Conservation (phyloP, 92 coral and sea anemone genomes). For the Zoanthus sansibaricus region DNA sequence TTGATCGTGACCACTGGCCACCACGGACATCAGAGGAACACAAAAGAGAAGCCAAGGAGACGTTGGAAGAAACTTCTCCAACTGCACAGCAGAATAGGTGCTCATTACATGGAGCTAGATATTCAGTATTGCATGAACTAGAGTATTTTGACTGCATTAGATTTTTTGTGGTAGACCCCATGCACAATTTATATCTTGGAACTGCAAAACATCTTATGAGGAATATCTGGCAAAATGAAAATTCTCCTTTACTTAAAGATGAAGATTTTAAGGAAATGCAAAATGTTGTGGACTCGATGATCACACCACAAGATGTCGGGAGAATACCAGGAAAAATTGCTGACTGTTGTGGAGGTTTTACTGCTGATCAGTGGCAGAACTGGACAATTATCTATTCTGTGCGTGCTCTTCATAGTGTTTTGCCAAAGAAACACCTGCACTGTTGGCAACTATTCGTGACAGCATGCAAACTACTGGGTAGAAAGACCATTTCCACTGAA, state of each 20-base stretch:
- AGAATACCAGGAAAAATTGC: constrained; percentile 73
- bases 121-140: constrained; percentile 67
- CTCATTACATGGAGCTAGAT: constrained; percentile 68
- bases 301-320: constrained; percentile 72
- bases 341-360: constrained; percentile 60
- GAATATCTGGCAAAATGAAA: constrained; percentile 62
- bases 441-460: constrained; percentile 67
- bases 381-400: constrained; percentile 67
- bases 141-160: constrained; percentile 72
- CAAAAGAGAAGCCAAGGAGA: constrained; percentile 47
- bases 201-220: constrained; percentile 71
- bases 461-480: constrained; percentile 64
- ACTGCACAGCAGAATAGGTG: constrained; percentile 57
- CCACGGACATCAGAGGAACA: constrained; percentile 57
- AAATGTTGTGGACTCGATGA: constrained; percentile 54
- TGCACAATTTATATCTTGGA: constrained; percentile 70
- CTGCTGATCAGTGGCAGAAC: constrained; percentile 79
- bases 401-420: constrained; percentile 62
- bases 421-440: constrained; percentile 63
- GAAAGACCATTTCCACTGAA: constrained; percentile 40
- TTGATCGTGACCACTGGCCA: constrained; percentile 66
- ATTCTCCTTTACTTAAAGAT: constrained; percentile 44
- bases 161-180: constrained; percentile 62
- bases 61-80: constrained; percentile 47
- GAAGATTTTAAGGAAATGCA: constrained; percentile 65